These are phyloP conservation scores for Turritopsis dohrnii DNA, from an alignment of 30 jellyfish, hydroid and myxozoan genomes.

Conservation along the genomic window DNA sequence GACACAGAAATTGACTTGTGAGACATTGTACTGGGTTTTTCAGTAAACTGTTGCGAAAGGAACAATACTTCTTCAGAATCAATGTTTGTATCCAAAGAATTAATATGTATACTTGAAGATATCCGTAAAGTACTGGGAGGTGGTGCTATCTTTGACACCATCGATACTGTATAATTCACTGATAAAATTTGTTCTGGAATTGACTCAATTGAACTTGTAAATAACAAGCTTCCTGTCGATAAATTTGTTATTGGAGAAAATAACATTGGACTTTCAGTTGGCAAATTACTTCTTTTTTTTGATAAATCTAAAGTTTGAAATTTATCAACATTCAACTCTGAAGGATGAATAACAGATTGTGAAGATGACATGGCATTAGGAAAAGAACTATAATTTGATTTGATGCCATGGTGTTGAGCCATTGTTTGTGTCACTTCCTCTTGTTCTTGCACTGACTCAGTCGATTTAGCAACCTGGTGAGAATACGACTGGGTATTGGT, in stretches of 20 bases:
- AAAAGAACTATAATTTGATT: too few relatives aligned
- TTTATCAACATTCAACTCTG: too few relatives aligned
- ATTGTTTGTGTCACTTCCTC: neutral
- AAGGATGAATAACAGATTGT: too few relatives aligned
- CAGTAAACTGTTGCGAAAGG: neutral
- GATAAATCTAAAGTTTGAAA: too few relatives aligned
- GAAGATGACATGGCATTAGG: too few relatives aligned
- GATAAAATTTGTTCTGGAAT: neutral
- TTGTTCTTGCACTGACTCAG: neutral
- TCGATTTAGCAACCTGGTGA: neutral
- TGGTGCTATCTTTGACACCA: neutral
- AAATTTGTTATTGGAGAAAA: too few relatives aligned
- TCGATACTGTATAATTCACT: neutral
- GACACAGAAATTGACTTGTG: neutral
- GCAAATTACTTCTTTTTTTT: too few relatives aligned
- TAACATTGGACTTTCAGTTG: too few relatives aligned
- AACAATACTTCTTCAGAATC: neutral
- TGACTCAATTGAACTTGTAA: neutral
- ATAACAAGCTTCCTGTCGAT: too few relatives aligned
- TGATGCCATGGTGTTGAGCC: neutral
- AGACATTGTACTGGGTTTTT: neutral
- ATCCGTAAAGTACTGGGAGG: neutral
- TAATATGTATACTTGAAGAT: neutral
- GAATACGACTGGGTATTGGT: neutral
- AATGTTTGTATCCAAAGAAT: neutral